Percentiles rank a stretch among this genome's conserved stretches.
Conservation (phyloP, 2,888 invertebrate genomes). For the Hartigia nigra region DNA sequence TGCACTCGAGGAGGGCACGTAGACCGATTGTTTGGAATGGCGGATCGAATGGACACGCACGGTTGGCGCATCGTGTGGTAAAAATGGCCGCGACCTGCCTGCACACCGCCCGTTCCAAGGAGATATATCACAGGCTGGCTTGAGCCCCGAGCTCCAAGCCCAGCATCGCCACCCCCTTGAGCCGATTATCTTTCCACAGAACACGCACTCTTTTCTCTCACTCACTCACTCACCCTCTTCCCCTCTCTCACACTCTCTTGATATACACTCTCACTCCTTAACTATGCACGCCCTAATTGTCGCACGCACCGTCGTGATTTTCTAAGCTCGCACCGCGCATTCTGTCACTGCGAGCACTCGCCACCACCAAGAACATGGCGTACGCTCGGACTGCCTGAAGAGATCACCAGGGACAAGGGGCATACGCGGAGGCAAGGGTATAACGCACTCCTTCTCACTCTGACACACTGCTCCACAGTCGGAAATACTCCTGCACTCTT, state of each 20-base stretch:
- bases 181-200: conserved; percentile 34
- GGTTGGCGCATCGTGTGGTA: conserved; percentile 78
- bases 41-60: conserved; percentile 73
- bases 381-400: conserved; percentile 37
- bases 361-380: conserved; percentile 47
- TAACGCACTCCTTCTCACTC: not conserved
- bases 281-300: conserved; percentile 3
- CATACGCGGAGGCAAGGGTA: conserved; percentile 15
- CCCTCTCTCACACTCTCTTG: not conserved
- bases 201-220: conserved; percentile 63
- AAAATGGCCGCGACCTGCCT: conserved; percentile 74
- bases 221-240: conserved; percentile 37
- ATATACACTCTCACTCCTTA: not conserved
- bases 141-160: conserved; percentile 17
- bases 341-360: conserved; percentile 47
- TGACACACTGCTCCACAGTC: not conserved
- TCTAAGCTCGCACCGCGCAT: conserved; percentile 43
- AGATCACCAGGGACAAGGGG: conserved; percentile 19
- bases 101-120: conserved; percentile 3
- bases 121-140: conserved; percentile 28
- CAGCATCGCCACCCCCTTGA: conserved; percentile 33
- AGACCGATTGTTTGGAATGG: conserved; percentile 78
- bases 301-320: conserved; percentile 15
- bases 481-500: not conserved
- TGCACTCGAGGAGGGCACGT: conserved; percentile 70